A percentile compares a stretch with the other conserved stretches of the same genome.
Evolutionary conservation across 2,797 vertebrate species (phyloP).

Genomic region (Poliocrania exsul): DNA sequence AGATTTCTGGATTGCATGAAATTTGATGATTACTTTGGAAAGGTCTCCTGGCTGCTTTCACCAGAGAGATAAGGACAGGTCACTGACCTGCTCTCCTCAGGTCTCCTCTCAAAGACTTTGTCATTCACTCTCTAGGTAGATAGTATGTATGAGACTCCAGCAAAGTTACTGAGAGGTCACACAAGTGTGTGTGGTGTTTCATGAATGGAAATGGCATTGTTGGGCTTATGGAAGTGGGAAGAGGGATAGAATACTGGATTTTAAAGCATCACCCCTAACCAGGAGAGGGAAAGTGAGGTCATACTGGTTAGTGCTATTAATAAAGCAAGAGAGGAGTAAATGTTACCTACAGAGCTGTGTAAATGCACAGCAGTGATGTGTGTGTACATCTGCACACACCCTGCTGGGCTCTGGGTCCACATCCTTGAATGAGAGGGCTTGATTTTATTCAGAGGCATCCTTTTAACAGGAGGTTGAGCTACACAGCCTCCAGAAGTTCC

Average conservation of each 20-base stretch:
- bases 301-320: neutral
- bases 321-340: neutral
- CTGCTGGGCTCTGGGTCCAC: neutral
- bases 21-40: neutral
- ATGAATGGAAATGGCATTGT: neutral
- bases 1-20: neutral
- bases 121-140: neutral
- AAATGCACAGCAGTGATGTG: neutral
- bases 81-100: neutral
- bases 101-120: neutral
- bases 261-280: neutral
- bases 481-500: neutral
- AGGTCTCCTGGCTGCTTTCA: neutral
- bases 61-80: neutral
- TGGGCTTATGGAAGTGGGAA: neutral
- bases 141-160: neutral
- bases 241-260: neutral
- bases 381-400: neutral
- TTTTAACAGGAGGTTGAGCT: neutral
- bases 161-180: neutral
- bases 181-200: neutral
- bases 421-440: neutral
- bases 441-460: neutral
- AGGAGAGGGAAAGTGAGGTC: neutral
- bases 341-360: neutral